Conservation (phyloP, 53 echinoderm and acorn worm genomes). For the Echinometra lucunter region DNA sequence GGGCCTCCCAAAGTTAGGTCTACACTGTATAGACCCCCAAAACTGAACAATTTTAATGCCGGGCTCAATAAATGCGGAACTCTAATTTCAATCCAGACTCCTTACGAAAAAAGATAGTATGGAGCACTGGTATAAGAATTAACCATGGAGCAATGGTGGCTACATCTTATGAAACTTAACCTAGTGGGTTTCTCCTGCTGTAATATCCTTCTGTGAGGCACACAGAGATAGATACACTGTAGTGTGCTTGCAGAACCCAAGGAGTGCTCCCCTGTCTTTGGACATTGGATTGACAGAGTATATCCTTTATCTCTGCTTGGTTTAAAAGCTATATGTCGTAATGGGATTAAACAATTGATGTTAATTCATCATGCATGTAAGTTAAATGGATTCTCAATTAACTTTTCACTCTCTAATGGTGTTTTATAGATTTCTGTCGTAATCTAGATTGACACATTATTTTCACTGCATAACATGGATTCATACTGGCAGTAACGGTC, state of each 20-base stretch:
- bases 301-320: neutral
- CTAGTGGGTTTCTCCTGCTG: neutral
- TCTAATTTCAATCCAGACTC: too few species aligned
- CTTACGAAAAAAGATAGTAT: too few species aligned
- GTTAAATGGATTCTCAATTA: slow-evolving; percentile 9
- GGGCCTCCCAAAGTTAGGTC: too few species aligned
- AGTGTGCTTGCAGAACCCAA: neutral
- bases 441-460: slow-evolving; percentile 11
- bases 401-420: neutral
- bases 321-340: neutral
- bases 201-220: neutral
- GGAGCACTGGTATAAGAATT: too few species aligned
- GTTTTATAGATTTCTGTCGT: slow-evolving; percentile 22
- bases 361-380: neutral
- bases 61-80: too few species aligned
- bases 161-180: neutral
- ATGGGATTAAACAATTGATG: neutral
- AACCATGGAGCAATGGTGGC: neutral
- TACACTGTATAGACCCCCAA: too few species aligned
- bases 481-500: neutral
- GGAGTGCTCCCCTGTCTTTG: neutral
- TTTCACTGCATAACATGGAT: neutral
- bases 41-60: too few species aligned
- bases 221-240: neutral
- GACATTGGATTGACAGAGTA: too few species aligned